These are phyloP conservation scores for Coendou prehensilis DNA, from an alignment of 2,797 vertebrate genomes.

Conservation along the genomic window DNA sequence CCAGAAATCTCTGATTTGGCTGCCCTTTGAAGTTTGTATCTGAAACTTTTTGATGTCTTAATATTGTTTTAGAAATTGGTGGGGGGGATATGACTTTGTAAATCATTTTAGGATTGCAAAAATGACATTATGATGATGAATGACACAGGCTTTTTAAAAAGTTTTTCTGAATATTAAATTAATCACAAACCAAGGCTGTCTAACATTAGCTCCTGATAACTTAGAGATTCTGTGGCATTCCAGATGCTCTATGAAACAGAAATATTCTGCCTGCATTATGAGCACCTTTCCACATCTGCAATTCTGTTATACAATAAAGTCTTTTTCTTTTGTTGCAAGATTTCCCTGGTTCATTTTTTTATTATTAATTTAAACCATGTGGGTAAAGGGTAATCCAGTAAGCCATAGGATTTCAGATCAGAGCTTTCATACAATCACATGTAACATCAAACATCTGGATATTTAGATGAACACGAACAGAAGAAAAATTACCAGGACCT, in stretches of 20 bases:
- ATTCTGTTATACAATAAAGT: slow-evolving; percentile 91
- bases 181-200: slow-evolving; percentile 88
- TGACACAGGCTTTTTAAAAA: slow-evolving; percentile 86
- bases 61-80: slow-evolving; percentile 91
- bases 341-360: slow-evolving; percentile 88
- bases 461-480: slow-evolving; percentile 83
- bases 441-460: slow-evolving; percentile 91
- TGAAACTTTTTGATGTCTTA: slow-evolving; percentile 91
- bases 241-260: slow-evolving; percentile 89
- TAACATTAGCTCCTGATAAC: slow-evolving; percentile 86
- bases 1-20: slow-evolving; percentile 91
- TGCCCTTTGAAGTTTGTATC: slow-evolving; percentile 91
- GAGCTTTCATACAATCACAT: slow-evolving; percentile 89
- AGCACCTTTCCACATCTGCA: slow-evolving; percentile 93
- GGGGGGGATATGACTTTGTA: slow-evolving; percentile 88
- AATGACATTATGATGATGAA: slow-evolving; percentile 91
- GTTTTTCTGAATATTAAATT: slow-evolving; percentile 89
- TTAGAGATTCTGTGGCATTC: slow-evolving; percentile 87
- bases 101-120: slow-evolving; percentile 91
- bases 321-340: slow-evolving; percentile 92
- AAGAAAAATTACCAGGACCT: slow-evolving; percentile 70
- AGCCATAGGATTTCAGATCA: slow-evolving; percentile 92
- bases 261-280: slow-evolving; percentile 89
- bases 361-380: slow-evolving; percentile 93
- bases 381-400: slow-evolving; percentile 91